A percentile compares a stretch with the other conserved stretches of the same genome.
Conservation (phyloP, 1,140 invertebrate genomes). For the Zaprionus camerounensis region DNA sequence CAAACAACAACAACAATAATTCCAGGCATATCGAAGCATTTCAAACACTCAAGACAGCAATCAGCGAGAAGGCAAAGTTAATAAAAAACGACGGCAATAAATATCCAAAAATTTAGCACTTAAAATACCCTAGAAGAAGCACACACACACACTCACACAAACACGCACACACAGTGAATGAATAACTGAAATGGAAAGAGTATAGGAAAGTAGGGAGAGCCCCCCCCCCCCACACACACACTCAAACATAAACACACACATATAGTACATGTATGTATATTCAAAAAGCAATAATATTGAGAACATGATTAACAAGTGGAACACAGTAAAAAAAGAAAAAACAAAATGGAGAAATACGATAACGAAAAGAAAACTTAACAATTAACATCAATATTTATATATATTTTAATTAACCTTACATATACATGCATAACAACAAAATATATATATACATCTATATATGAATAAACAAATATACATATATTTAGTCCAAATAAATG, state of each 20-base stretch:
- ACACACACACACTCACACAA: constrained; percentile 15
- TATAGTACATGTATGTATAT: constrained; percentile 31
- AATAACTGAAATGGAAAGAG: constrained; percentile 35
- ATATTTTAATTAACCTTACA: constrained; percentile 74
- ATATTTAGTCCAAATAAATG: constrained; percentile 72
- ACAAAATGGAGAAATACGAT: constrained; percentile 25
- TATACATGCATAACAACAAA: constrained; percentile 57
- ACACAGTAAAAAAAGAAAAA: constrained; percentile 48
- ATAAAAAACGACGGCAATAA: constrained; percentile 57
- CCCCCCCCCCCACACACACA: not conserved
- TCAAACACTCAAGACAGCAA: constrained; percentile 54
- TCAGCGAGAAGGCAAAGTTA: constrained; percentile 30
- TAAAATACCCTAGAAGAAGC: constrained; percentile 17
- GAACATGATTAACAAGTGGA: constrained; percentile 65
- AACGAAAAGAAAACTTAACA: constrained; percentile 45
- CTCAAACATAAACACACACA: constrained; percentile 57
- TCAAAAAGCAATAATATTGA: constrained; percentile 77
- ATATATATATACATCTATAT: constrained; percentile 61
- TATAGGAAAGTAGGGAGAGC: constrained; percentile 34
- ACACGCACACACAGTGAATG: constrained; percentile 23
- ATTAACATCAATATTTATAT: constrained; percentile 72
- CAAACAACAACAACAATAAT: constrained; percentile 71
- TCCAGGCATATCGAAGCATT: constrained; percentile 81
- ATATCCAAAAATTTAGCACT: constrained; percentile 42
- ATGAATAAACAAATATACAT: constrained; percentile 60